These are phyloP conservation scores for Siderastrea siderea DNA, from an alignment of 92 coral and sea anemone genomes.

Conservation along the genomic window DNA sequence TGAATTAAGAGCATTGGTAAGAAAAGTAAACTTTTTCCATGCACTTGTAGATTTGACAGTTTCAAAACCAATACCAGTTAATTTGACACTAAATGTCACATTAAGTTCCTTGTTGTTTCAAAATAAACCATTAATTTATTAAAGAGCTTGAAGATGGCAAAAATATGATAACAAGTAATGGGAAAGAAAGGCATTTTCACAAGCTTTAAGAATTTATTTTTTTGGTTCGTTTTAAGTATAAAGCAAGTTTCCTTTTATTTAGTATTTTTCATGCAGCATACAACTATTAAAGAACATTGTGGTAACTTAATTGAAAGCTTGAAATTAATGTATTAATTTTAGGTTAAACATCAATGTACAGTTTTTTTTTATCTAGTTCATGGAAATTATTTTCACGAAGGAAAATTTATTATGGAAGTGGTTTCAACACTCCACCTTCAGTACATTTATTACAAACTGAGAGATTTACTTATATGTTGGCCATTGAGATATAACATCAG, in stretches of 20 bases:
- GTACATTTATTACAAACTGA: too few relatives aligned
- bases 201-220: neutral
- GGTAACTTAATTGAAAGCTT: too few relatives aligned
- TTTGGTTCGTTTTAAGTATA: neutral
- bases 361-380: too few relatives aligned
- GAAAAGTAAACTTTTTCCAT: neutral
- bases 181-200: neutral
- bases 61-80: slow-evolving; percentile 42
- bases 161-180: neutral
- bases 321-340: too few relatives aligned
- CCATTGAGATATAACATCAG: too few relatives aligned
- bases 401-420: too few relatives aligned
- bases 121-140: slow-evolving; percentile 23
- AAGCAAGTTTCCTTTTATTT: neutral
- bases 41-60: slow-evolving; percentile 24
- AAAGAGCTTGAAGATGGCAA: slow-evolving; percentile 1
- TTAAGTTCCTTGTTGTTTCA: neutral
- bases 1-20: neutral
- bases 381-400: too few relatives aligned
- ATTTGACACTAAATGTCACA: slow-evolving; percentile 25
- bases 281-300: neutral
- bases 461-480: too few relatives aligned
- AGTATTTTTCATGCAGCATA: neutral
- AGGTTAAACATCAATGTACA: too few relatives aligned
- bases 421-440: too few relatives aligned